A percentile compares a stretch with the other conserved stretches of the same genome.
Evolutionary conservation across 2,888 invertebrate species (phyloP).

Genomic region (Euzophera pinguis): DNA sequence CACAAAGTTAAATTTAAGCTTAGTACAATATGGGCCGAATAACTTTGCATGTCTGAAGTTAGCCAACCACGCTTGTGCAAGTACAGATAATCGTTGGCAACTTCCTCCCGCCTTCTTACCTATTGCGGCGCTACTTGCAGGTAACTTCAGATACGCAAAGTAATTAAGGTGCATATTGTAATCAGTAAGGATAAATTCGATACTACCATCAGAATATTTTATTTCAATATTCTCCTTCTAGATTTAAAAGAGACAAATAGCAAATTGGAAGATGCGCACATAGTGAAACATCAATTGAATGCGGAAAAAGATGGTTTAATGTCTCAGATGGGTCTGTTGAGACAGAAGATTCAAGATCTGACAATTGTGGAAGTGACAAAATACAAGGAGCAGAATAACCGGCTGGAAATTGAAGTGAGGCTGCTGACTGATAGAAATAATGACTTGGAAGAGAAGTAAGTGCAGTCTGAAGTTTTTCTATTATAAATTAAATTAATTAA

Average conservation of each 20-base stretch:
- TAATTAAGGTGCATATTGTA: too few relatives aligned
- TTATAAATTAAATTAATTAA: too few relatives aligned
- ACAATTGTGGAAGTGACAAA: constrained; percentile 37
- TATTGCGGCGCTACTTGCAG: too few relatives aligned
- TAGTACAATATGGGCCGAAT: too few relatives aligned
- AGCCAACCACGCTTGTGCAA: too few relatives aligned
- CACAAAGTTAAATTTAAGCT: too few relatives aligned
- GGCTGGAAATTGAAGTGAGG: constrained; percentile 39
- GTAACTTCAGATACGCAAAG: too few relatives aligned
- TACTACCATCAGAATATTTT: too few relatives aligned
- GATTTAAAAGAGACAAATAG: constrained; percentile 39
- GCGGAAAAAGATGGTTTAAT: constrained; percentile 41
- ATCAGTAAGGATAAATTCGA: too few relatives aligned
- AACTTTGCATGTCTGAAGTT: too few relatives aligned
- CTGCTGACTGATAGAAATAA: constrained; percentile 41
- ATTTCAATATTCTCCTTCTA: constrained; percentile 17
- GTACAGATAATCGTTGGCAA: too few relatives aligned
- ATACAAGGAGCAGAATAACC: constrained; percentile 39
- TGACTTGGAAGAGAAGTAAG: constrained; percentile 56
- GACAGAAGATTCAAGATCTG: constrained; percentile 40
- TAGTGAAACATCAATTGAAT: constrained; percentile 30
- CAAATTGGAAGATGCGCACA: constrained; percentile 37
- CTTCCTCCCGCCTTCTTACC: too few relatives aligned
- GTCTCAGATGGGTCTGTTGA: constrained; percentile 43
- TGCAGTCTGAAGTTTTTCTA: background rate